Conservation (phyloP, 2,888 invertebrate species). For the Sepiola atlantica region DNA sequence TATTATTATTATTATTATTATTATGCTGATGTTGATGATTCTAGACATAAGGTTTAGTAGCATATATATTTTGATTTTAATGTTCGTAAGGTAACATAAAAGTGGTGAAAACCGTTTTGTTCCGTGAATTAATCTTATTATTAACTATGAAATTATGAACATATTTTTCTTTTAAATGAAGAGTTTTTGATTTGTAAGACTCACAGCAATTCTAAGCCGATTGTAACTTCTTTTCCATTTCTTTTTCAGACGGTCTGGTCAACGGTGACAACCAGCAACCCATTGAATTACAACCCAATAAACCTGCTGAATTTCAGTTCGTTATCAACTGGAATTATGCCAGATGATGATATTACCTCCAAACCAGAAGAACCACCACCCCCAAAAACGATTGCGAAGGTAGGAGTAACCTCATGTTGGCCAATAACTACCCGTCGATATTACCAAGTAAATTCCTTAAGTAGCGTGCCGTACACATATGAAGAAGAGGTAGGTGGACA, state of each 20-base stretch:
- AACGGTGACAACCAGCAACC: slow-evolving; percentile 2
- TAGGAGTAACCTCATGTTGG: not conserved
- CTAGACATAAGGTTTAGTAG: too few relatives aligned
- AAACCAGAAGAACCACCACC: not conserved
- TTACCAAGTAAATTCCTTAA: slow-evolving; percentile 16
- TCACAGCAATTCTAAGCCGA: not conserved
- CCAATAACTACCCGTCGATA: not conserved
- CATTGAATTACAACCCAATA: slow-evolving; percentile 13
- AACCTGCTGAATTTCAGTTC: not conserved
- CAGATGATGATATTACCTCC: not conserved
- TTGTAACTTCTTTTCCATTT: not conserved
- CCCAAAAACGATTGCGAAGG: not conserved
- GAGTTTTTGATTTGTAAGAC: not conserved
- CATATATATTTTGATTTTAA: too few relatives aligned
- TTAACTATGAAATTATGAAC: too few relatives aligned
- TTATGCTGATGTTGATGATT: too few relatives aligned
- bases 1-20: too few relatives aligned
- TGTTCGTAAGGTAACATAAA: too few relatives aligned
- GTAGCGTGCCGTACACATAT: not conserved
- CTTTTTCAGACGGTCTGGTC: slow-evolving; percentile 32
- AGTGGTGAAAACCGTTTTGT: too few relatives aligned
- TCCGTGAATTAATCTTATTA: too few relatives aligned
- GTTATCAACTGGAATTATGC: not conserved
- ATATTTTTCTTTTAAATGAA: not conserved
- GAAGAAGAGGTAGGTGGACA: not conserved